Base-by-base conservation (phyloP, 2,113 vertebrate species). In the Rhabdomys dilectus region DNA sequence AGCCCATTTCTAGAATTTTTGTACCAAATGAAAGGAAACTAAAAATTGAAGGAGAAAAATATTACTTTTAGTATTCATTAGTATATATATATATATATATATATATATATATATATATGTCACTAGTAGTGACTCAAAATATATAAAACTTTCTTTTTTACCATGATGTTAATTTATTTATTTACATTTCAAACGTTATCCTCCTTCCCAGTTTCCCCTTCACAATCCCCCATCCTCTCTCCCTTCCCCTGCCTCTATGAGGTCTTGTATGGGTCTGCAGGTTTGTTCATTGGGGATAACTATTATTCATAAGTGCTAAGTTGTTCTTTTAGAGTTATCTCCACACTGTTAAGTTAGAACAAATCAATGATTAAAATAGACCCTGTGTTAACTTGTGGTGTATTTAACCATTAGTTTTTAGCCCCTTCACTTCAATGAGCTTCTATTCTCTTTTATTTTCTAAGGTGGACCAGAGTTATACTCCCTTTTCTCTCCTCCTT, bases 401-500 rank as follows among this genome's bases (percentile, higher is more conserved):
- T 85, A 68, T 51, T 77, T 80, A 77, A 42, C n/a, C 8, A 13
- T 70, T 94, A 72, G 36, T 53, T 12, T 51, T 21, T 36, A 13
- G 19, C 85, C 51, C 62, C 53, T 78, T 22, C 77, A 80, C 60
- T 93, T 93, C 75, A 66, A 24, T 31, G 17, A 1, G 58, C 24
- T 92, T 95, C 48, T 91, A 87, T 88, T n/a, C 39, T 60, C 36
- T 31, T 88, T 86, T 89, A 58, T 64, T 81, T 88, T 64, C 22
- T 66, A 12, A 66, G 5, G 88, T 6, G 5, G 7, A 4, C 56
- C 95, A 89, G 42, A 89, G 51, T 76, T 89, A 56, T 16, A 64
- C 11, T 75, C 12, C 4, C 60, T 93, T 96, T 95, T 93, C 60
- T 89, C 58, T 94, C 66, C 82, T 80, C 36, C 60, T 93, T 91